Conservation (phyloP, 2,113 vertebrate genomes). For the Apteryx mantelli region DNA sequence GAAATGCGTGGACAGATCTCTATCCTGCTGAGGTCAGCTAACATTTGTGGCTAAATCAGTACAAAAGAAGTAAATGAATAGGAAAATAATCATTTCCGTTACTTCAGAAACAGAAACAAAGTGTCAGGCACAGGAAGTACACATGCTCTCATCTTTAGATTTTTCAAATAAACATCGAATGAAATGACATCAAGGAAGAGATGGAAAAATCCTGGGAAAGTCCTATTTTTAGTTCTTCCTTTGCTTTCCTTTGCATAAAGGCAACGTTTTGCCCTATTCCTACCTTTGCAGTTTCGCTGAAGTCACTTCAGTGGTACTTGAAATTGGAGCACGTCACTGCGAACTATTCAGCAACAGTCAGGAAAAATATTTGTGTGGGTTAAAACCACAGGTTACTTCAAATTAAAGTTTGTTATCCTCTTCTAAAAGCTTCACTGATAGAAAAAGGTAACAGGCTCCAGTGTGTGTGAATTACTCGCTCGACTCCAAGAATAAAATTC, state of each 20-base stretch:
- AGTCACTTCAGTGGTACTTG: neutral
- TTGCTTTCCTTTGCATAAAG: neutral
- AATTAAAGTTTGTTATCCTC: neutral
- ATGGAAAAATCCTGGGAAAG: conserved; percentile 14
- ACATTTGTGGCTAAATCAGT: neutral
- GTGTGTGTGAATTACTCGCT: neutral
- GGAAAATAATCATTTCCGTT: conserved; percentile 18
- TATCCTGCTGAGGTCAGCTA: neutral
- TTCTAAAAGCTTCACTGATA: neutral
- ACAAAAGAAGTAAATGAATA: neutral
- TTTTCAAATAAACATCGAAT: neutral
- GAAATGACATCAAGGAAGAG: neutral
- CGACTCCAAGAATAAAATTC: neutral
- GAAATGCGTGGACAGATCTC: neutral
- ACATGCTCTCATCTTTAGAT: neutral
- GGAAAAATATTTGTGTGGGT: neutral
- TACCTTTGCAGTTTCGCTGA: neutral
- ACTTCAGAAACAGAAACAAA: conserved; percentile 3
- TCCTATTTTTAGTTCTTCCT: neutral
- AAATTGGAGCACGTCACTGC: neutral
- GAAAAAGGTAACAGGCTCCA: neutral
- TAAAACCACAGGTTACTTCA: neutral
- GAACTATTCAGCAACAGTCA: neutral
- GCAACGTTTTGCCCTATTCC: neutral
- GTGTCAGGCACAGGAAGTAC: conserved; percentile 11